Base-by-base conservation (phyloP, 2,113 vertebrate species). In the Planiliza haematocheilus region DNA sequence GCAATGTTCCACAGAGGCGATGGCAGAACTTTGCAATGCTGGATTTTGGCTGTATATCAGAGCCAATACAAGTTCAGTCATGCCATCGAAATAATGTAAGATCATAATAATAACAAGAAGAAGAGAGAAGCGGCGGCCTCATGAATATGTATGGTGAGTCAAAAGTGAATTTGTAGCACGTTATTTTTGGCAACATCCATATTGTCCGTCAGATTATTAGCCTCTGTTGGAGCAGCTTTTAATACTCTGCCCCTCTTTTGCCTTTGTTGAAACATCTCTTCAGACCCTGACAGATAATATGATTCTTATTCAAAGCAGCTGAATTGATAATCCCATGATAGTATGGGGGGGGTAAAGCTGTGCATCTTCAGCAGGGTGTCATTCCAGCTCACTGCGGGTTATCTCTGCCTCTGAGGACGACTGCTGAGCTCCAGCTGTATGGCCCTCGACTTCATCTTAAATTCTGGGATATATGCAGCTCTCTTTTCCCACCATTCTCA, bases 311-410 rank as follows among this genome's bases (percentile, higher is more conserved):
- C 81, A 91, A 70, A 84, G 69, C 74, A 46, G 63, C 65, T 72
- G 78, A 77, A 87, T 55, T 82, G 61, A 81, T 88, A 82, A 88
- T 89, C 82, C 68, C 68, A 73, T 91, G 74, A 87, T 76, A 81
- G 59, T 68, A 61, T 61, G 24, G 73, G 71, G 58, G 74, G 79
- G 61, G 65, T 77, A 55, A 75, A 82, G 70, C 81, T 70, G 75
- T 84, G 77, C 52, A 46, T 73, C 73, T 70, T 83, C 82, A 81
- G 67, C 7, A 5, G 65, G 80, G 59, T 76, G 71, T 83, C 84
- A 62, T 68, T 42, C 49, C 68, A 42, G 36, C 60, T 75, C 24
- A 24, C 74, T 77, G 79, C 79, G 79, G 79, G 79, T 88, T 81
- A 83, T 85, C 79, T 72, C 74, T 60, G 65, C 73, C 82, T 77